Percentiles rank a stretch among this genome's conserved stretches.
Evolutionary conservation across 2,888 invertebrate genomes (phyloP).

Genomic region (Lysandra coridon): DNA sequence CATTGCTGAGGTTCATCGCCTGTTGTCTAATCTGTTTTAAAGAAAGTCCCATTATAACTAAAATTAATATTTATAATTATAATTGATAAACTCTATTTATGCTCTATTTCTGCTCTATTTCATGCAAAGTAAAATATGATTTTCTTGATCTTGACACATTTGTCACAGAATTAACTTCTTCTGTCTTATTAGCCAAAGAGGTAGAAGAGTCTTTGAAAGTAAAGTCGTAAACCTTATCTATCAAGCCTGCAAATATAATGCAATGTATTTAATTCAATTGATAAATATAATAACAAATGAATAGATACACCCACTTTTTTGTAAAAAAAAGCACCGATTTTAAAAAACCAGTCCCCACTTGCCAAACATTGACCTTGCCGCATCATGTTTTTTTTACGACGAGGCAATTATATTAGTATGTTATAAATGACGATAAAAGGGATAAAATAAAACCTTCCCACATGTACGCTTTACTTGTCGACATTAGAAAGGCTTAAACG

Average conservation of each 20-base stretch:
- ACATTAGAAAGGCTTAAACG: conserved; percentile 26
- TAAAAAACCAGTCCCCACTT: no score
- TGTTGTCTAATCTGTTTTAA: background rate
- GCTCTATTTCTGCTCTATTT: background rate
- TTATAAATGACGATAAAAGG: background rate
- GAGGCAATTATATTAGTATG: background rate
- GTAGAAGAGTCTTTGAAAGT: no score
- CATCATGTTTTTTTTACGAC: background rate
- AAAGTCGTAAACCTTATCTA: no score
- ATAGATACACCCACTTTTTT: no score
- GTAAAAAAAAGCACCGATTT: no score
- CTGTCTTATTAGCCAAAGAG: no score
- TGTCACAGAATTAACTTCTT: no score
- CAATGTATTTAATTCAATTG: no score
- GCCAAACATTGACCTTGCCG: no score
- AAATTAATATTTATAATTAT: background rate
- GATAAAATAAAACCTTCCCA: conserved; percentile 3
- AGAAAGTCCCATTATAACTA: background rate
- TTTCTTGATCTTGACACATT: no score
- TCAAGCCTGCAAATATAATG: no score
- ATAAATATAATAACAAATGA: no score
- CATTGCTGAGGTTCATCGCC: background rate
- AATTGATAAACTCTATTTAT: background rate
- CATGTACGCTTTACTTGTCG: background rate
- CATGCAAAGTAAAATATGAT: background rate